These are phyloP conservation scores for Cephus pygmeus DNA, from an alignment of 2,888 invertebrate genomes.

Conservation along the genomic window DNA sequence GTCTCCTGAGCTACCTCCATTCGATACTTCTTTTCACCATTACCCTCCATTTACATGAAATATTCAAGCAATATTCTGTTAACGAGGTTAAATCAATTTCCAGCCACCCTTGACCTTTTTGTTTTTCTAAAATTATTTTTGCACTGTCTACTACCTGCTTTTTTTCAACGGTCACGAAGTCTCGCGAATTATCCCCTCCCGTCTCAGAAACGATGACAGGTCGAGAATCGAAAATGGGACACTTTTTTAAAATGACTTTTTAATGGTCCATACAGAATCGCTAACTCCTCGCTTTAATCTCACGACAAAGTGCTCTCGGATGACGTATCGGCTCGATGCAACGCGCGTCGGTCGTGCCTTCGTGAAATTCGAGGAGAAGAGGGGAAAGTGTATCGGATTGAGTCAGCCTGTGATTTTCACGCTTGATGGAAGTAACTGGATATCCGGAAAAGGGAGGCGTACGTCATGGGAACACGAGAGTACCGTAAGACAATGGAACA, in stretches of 20 bases:
- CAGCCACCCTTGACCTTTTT: not conserved
- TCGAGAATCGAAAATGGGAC: not conserved
- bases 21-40: not conserved
- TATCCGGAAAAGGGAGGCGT: slow-evolving; percentile 1
- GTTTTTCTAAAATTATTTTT: not conserved
- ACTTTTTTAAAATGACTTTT: not conserved
- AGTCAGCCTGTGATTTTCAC: slow-evolving; percentile 32
- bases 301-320: not conserved
- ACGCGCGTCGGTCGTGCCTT: not conserved
- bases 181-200: not conserved
- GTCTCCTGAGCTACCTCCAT: not conserved
- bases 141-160: too few species aligned
- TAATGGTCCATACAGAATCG: not conserved
- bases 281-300: not conserved
- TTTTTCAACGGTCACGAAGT: not conserved
- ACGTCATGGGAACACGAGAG: not conserved
- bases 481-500: not conserved
- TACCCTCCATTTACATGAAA: not conserved
- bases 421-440: slow-evolving; percentile 22
- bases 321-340: not conserved
- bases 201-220: not conserved
- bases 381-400: slow-evolving; percentile 33
- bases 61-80: not conserved
- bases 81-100: not conserved
- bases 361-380: not conserved